Conservation (phyloP, 64 coral and sea anemone genomes). For the Actinia tenebrosa region DNA sequence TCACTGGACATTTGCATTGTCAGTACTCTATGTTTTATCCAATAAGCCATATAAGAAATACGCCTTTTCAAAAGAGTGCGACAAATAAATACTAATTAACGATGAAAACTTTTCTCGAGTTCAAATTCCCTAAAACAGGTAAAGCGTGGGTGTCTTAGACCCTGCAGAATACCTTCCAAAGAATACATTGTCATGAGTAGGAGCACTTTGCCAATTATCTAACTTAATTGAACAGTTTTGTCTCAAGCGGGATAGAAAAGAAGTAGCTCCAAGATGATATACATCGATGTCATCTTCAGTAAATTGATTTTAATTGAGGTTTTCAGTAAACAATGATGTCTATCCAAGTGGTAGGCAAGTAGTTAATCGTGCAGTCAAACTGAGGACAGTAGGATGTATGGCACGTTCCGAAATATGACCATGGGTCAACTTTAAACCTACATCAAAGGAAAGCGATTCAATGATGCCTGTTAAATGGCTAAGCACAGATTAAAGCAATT, state of each 20-base stretch:
- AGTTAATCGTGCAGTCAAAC: neutral
- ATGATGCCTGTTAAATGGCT: neutral
- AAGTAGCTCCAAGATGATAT: neutral
- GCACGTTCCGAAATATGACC: neutral
- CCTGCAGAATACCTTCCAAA: neutral
- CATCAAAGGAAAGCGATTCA: neutral
- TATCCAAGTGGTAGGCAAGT: neutral
- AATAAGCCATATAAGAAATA: too few relatives aligned
- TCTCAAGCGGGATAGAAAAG: neutral
- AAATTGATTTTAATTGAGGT: constrained; percentile 3
- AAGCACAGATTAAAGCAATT: constrained; percentile 13
- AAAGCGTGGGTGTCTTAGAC: constrained; percentile 7
- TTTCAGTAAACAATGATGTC: neutral
- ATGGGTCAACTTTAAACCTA: neutral
- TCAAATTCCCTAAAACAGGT: neutral
- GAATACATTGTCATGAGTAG: neutral
- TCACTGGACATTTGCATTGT: too few relatives aligned
- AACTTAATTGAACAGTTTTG: neutral
- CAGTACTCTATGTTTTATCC: too few relatives aligned
- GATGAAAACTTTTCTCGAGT: neutral
- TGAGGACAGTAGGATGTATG: neutral
- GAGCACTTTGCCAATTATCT: neutral
- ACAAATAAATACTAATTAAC: neutral
- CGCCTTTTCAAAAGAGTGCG: neutral
- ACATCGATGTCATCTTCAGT: neutral